These are phyloP conservation scores for Idaea dimidiata DNA, from an alignment of 2,888 invertebrate genomes.

Conservation along the genomic window DNA sequence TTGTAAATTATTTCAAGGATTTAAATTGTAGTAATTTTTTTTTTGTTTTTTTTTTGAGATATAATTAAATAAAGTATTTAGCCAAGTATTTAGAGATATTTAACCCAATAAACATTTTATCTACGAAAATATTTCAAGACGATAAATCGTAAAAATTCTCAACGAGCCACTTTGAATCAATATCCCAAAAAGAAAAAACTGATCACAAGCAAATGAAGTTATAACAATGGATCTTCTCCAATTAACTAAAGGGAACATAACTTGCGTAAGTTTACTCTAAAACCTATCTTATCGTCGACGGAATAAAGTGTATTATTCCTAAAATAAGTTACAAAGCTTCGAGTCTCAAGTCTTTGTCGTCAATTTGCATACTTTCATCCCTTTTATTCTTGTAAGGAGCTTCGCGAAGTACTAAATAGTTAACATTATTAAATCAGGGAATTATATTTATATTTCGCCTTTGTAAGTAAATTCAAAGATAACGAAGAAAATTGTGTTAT, in stretches of 20 bases:
- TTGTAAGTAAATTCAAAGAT: neutral
- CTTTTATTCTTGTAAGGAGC: constrained; percentile 51
- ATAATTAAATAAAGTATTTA: too few relatives aligned
- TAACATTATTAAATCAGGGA: constrained; percentile 24
- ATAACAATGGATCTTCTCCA: constrained; percentile 61
- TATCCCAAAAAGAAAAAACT: constrained; percentile 63
- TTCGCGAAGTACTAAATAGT: constrained; percentile 35
- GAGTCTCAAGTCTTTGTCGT: constrained; percentile 33
- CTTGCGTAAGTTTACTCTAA: constrained; percentile 15
- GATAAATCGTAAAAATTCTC: constrained; percentile 73
- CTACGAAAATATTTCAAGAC: constrained; percentile 33
- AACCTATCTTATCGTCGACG: neutral
- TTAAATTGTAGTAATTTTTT: too few relatives aligned
- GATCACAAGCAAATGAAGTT: constrained; percentile 71
- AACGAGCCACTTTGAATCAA: constrained; percentile 72
- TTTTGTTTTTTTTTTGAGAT: too few relatives aligned
- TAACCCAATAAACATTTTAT: constrained; percentile 13
- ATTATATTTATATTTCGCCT: neutral
- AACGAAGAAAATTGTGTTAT: neutral
- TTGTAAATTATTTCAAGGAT: too few relatives aligned
- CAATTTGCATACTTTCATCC: constrained; percentile 61
- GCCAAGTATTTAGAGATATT: neutral
- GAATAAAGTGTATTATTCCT: constrained; percentile 15
- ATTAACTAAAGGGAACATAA: constrained; percentile 34
- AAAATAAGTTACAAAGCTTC: constrained; percentile 13